Percentiles rank a stretch among this genome's conserved stretches.
phyloP scores from a whole-genome alignment of 2,797 vertebrate species.

The Thamnophis elegans region DNA sequence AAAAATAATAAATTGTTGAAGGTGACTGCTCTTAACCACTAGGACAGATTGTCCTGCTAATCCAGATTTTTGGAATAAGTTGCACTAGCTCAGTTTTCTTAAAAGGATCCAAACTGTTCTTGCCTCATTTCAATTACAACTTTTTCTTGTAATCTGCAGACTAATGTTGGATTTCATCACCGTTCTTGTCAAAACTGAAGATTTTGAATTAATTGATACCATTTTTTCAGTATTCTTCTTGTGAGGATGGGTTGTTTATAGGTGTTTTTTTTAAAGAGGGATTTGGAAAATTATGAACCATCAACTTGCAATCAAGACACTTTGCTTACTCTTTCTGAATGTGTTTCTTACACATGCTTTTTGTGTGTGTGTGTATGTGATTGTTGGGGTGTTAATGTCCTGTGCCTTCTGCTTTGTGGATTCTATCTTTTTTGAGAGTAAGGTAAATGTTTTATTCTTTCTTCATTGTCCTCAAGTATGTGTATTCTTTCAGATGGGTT shows the following conservation, averaged over 20 bases:
- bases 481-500: conserved; percentile 27
- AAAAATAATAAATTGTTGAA: background rate
- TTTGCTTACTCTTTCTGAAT: conserved; percentile 63
- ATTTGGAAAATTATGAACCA: conserved; percentile 43
- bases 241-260: background rate
- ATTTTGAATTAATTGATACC: conserved; percentile 33
- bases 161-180: conserved; percentile 39
- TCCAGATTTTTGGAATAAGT: conserved; percentile 9
- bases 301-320: conserved; percentile 47
- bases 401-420: conserved; percentile 51
- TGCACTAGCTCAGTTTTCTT: background rate
- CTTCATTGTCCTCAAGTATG: conserved; percentile 38
- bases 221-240: background rate
- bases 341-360: conserved; percentile 57
- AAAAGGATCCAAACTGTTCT: conserved; percentile 27
- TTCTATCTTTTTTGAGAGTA: conserved; percentile 21
- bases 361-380: conserved; percentile 29
- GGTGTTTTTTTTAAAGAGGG: conserved; percentile 14
- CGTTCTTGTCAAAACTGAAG: conserved; percentile 33
- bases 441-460: conserved; percentile 35
- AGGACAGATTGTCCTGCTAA: background rate
- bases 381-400: conserved; percentile 46
- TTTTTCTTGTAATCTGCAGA: conserved; percentile 39
- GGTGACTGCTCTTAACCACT: conserved; percentile 9
- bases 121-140: conserved; percentile 27